Evolutionary conservation across 2,888 invertebrate species (phyloP).

Genomic region (Perizoma flavofasciatum): DNA sequence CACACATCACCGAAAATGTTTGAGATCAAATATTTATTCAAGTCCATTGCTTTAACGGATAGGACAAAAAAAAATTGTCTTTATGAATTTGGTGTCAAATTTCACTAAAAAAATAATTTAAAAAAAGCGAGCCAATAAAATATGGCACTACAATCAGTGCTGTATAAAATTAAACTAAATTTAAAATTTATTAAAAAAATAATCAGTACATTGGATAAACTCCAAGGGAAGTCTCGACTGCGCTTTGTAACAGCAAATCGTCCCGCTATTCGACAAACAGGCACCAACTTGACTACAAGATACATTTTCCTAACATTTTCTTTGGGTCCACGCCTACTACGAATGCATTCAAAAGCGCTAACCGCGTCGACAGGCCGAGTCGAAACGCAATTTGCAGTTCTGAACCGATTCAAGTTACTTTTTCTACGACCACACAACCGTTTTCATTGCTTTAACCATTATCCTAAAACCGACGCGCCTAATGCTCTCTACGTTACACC

Average conservation of each 20-base stretch:
- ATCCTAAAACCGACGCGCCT: slow-evolving; percentile 40
- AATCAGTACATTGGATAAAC: slow-evolving; percentile 80
- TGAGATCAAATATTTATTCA: slow-evolving; percentile 74
- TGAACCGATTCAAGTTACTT: slow-evolving; percentile 45
- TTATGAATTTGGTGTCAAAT: slow-evolving; percentile 80
- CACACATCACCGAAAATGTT: slow-evolving; percentile 60
- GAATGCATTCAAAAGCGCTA: slow-evolving; percentile 40
- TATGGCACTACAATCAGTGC: slow-evolving; percentile 82
- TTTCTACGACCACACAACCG: slow-evolving; percentile 24
- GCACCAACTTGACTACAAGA: slow-evolving; percentile 78
- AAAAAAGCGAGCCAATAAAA: slow-evolving; percentile 77
- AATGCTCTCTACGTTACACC: slow-evolving; percentile 51
- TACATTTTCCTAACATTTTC: slow-evolving; percentile 70
- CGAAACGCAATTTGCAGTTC: slow-evolving; percentile 24
- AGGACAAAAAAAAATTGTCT: slow-evolving; percentile 65
- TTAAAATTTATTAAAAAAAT: slow-evolving; percentile 67
- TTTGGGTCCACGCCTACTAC: slow-evolving; percentile 57
- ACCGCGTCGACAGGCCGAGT: slow-evolving; percentile 12
- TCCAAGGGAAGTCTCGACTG: slow-evolving; percentile 66
- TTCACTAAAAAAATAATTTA: slow-evolving; percentile 74
- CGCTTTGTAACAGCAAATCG: slow-evolving; percentile 53
- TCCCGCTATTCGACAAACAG: slow-evolving; percentile 67
- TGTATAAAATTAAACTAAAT: slow-evolving; percentile 70
- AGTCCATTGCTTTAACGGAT: slow-evolving; percentile 66
- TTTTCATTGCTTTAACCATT: slow-evolving; percentile 17